These are phyloP conservation scores for Tarsius wallacei DNA, from an alignment of 2,797 vertebrate genomes.

Conservation along the genomic window DNA sequence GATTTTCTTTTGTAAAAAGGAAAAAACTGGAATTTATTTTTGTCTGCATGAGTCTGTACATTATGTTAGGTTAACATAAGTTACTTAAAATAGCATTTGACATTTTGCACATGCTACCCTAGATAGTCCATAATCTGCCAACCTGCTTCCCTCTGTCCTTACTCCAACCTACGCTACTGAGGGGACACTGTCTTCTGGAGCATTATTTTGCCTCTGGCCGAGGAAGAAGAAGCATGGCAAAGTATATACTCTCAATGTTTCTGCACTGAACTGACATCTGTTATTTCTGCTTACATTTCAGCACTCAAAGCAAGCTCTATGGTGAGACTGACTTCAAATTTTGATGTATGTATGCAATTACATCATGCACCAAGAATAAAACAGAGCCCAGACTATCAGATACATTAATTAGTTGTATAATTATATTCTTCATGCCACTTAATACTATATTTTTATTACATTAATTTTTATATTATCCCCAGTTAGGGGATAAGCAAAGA, in stretches of 20 bases:
- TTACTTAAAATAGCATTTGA: not conserved
- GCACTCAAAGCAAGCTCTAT: not conserved
- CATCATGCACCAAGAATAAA: not conserved
- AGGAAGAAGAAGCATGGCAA: not conserved
- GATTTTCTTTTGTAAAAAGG: not conserved
- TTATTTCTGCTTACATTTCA: not conserved
- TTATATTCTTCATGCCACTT: not conserved
- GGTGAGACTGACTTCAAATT: not conserved
- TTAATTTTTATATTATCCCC: not conserved
- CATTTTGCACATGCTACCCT: not conserved
- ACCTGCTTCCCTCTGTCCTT: not conserved
- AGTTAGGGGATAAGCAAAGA: not conserved
- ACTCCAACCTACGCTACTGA: not conserved
- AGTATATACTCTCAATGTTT: not conserved
- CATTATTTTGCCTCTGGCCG: not conserved
- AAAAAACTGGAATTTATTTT: slow-evolving; percentile 23
- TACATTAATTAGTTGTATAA: not conserved
- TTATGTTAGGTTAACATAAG: not conserved
- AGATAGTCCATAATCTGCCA: rapidly evolving
- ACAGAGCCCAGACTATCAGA: not conserved
- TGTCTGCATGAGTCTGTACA: not conserved
- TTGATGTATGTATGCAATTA: not conserved
- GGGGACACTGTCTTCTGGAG: not conserved
- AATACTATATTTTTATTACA: not conserved
- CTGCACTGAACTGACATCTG: not conserved